These are phyloP conservation scores for Apamea monoglypha DNA, from an alignment of 2,888 invertebrate species.

Conservation along the genomic window DNA sequence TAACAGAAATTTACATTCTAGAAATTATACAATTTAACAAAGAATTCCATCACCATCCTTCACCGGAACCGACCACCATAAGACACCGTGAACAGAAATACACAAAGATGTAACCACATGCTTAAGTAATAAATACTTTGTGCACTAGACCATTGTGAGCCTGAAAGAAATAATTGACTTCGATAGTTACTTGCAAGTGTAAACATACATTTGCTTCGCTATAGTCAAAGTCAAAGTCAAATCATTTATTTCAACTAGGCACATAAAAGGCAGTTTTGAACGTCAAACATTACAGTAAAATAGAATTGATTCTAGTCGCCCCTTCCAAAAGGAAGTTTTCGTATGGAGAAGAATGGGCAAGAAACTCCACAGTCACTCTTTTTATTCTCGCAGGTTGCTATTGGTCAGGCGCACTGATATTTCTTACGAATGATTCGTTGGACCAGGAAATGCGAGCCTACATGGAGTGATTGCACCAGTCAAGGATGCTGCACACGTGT, in stretches of 20 bases:
- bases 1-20: background rate
- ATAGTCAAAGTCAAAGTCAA: no score
- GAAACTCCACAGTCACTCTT: no score
- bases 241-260: no score
- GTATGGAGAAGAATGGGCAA: no score
- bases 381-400: background rate
- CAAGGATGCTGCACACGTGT: no score
- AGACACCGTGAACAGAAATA: conserved; percentile 34
- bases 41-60: conserved; percentile 46
- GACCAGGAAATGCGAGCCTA: background rate
- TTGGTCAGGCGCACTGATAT: background rate
- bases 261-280: no score
- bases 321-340: no score
- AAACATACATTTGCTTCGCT: background rate
- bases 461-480: background rate
- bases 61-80: conserved; percentile 41
- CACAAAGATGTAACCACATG: conserved; percentile 17
- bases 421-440: background rate
- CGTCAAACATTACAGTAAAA: no score
- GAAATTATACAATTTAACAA: conserved; percentile 3
- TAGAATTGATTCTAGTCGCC: no score
- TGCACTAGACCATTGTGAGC: conserved; percentile 36
- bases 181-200: background rate
- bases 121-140: conserved; percentile 10
- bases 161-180: background rate